Evolutionary conservation across 1,140 invertebrate genomes (phyloP).

Genomic region (Drosophila nikananu): DNA sequence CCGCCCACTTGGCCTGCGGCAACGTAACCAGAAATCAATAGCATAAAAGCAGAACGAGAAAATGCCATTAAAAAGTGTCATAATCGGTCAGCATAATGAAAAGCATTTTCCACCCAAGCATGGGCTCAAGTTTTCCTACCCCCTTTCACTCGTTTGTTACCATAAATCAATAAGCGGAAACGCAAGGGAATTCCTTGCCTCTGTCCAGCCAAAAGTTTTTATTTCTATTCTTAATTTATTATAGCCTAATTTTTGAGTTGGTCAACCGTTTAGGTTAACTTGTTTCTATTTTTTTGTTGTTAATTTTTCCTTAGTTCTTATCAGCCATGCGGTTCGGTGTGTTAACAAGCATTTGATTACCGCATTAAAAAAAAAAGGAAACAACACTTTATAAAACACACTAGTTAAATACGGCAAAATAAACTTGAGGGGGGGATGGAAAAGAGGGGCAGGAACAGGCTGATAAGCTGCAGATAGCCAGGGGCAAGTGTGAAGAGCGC

Average conservation of each 20-base stretch:
- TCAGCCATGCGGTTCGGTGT: constrained; percentile 62
- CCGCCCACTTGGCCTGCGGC: constrained; percentile 8
- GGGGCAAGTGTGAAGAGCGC: constrained; percentile 39
- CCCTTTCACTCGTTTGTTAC: constrained; percentile 11
- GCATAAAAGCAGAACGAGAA: constrained; percentile 78
- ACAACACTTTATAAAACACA: constrained; percentile 44
- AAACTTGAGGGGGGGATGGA: neutral
- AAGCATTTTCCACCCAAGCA: constrained; percentile 34
- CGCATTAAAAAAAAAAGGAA: constrained; percentile 66
- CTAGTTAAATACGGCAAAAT: constrained; percentile 58
- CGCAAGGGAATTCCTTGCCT: constrained; percentile 3
- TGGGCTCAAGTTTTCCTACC: neutral
- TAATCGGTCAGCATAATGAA: constrained; percentile 82
- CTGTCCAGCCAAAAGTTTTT: neutral
- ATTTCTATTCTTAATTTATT: constrained; percentile 57
- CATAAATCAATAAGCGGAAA: constrained; percentile 80
- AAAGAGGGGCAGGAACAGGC: constrained; percentile 18
- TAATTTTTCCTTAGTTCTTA: constrained; percentile 60
- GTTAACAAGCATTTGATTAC: constrained; percentile 79
- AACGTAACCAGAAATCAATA: constrained; percentile 78
- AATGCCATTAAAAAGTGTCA: constrained; percentile 81
- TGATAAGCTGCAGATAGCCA: constrained; percentile 56
- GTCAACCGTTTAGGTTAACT: neutral
- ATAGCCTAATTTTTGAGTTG: constrained; percentile 61
- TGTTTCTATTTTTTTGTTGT: constrained; percentile 9